Percentiles rank a stretch among this genome's conserved stretches.
phyloP scores from a whole-genome alignment of 2,888 invertebrate species.

The Cremastobaeus sp. region DNA sequence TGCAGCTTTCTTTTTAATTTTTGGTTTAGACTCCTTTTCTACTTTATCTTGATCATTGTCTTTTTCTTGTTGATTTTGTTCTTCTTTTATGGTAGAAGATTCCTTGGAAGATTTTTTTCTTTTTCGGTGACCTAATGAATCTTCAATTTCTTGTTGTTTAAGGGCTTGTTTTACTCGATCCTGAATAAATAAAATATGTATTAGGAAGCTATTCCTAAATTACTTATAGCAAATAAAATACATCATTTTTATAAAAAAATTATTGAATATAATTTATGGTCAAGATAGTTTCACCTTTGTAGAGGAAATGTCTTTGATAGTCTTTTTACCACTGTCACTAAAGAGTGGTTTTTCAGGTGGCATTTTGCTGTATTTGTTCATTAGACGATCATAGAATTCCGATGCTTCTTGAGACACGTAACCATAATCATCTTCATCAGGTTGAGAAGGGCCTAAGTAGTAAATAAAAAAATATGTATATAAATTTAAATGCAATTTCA shows the following conservation, averaged over 20 bases:
- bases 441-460: constrained; percentile 83
- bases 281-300: constrained; percentile 74
- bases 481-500: not conserved
- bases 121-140: constrained; percentile 83
- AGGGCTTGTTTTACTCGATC: constrained; percentile 85
- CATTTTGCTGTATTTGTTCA: constrained; percentile 88
- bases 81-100: constrained; percentile 75
- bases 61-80: constrained; percentile 72
- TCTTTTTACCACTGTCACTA: constrained; percentile 80
- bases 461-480: not conserved
- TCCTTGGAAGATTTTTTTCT: constrained; percentile 79
- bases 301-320: constrained; percentile 79
- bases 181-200: constrained; percentile 8
- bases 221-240: not conserved
- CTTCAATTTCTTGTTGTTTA: constrained; percentile 85
- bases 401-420: constrained; percentile 91
- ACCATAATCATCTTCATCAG: constrained; percentile 94
- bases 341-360: constrained; percentile 86
- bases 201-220: not conserved
- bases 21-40: constrained; percentile 78
- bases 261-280: too few species aligned
- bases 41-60: constrained; percentile 72
- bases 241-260: too few species aligned
- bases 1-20: constrained; percentile 81
- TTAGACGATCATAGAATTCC: constrained; percentile 89